Evolutionary conservation across 2,113 vertebrate genomes (phyloP), one percentile per base, ranked within the genome.

Genomic region (Chaetodon trifascialis): DNA sequence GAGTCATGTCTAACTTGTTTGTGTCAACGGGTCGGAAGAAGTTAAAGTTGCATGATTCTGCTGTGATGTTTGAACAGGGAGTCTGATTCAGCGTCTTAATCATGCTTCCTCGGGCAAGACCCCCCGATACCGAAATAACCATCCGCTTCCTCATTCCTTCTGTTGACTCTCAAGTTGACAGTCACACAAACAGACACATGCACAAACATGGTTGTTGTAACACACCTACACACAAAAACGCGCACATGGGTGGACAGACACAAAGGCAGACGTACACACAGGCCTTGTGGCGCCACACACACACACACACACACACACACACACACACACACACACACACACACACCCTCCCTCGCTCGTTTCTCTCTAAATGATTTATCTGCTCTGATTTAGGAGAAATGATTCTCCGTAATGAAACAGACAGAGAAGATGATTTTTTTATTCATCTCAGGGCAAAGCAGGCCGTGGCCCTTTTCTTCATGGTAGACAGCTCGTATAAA

Each of bases 401-500:
- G 68, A 92, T 91, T 69, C 74, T 65, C 71, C 42, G 86, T 92
- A 93, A 93, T 92, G 90, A 95, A 93, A 91, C 84, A 84, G 93
- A 93, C 92, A 91, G 86, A 80, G 72, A 78, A 84, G 89, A 92
- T 92, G 88, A 93, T 93, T 76, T 88, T 89, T 93, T 88, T 87
- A 92, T 93, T 91, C 88, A 91, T 93, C 82, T 89, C 54, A 59
- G 86, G 90, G 90, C 89, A 91, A 86, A 91, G 83, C 82, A 73
- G 92, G 91, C 91, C 82, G 9, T 74, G 92, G 86, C 86, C 90
- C 89, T 73, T 86, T 88, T 86, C 85, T 82, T 82, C 83, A 71
- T 79, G 76, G 84, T 84, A 90, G 93, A 91, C 91, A 92, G 94
- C 91, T 93, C 80, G 54, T 85, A 89, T 94, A 94, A 95, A 94